phyloP scores from a whole-genome alignment of 2,888 invertebrate species.

The Gastracanthus pulcherrimus region DNA sequence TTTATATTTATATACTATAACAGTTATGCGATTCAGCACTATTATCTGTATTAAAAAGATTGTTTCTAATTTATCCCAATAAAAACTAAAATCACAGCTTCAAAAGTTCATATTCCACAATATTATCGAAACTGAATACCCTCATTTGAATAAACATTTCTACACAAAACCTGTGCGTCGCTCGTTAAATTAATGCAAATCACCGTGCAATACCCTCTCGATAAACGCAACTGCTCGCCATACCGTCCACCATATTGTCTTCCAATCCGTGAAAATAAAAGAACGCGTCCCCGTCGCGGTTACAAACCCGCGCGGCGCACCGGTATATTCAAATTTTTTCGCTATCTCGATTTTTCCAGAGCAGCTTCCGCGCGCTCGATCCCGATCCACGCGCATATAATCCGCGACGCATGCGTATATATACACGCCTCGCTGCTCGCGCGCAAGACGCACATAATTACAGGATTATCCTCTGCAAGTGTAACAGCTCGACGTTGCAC shows the following conservation, averaged over 20 bases:
- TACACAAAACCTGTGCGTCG: background rate
- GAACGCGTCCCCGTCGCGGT: too few relatives aligned
- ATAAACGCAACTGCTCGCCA: background rate
- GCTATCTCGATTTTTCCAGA: background rate
- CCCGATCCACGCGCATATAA: background rate
- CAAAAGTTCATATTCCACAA: too few relatives aligned
- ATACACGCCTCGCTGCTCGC: background rate
- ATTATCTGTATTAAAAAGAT: too few relatives aligned
- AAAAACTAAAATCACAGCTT: too few relatives aligned
- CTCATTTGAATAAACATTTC: background rate
- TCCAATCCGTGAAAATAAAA: background rate
- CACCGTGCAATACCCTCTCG: background rate
- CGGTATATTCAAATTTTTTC: slow-evolving; percentile 22
- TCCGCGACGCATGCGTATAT: too few relatives aligned
- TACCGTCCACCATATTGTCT: too few relatives aligned
- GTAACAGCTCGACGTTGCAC: background rate
- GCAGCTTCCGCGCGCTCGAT: too few relatives aligned
- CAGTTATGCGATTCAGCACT: too few relatives aligned
- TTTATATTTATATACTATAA: too few relatives aligned
- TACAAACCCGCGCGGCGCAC: background rate
- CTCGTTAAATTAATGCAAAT: slow-evolving; percentile 4
- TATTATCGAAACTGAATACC: too few relatives aligned
- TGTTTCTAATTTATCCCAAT: too few relatives aligned
- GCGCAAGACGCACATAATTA: slow-evolving; percentile 20
- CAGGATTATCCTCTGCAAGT: slow-evolving; percentile 29